Conservation (phyloP, 2,888 invertebrate genomes). For the Nezara viridula region DNA sequence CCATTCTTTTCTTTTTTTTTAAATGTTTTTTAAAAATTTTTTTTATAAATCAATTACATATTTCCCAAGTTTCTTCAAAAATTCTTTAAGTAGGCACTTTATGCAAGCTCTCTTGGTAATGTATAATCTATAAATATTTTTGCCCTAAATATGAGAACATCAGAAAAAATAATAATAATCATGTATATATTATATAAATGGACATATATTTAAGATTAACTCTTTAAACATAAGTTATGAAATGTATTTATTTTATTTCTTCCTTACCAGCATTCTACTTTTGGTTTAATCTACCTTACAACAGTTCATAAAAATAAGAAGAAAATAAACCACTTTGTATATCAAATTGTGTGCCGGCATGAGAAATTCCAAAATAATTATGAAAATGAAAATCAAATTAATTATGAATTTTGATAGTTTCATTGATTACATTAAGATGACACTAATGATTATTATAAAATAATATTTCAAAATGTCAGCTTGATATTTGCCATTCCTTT, state of each 20-base stretch:
- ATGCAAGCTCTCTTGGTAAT: slow-evolving; percentile 46
- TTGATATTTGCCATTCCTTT: neutral
- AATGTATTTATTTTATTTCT: slow-evolving; percentile 54
- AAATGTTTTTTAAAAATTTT: neutral
- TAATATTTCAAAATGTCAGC: slow-evolving; percentile 18
- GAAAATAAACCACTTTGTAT: neutral
- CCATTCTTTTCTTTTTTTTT: neutral
- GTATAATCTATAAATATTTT: slow-evolving; percentile 39
- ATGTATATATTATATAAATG: slow-evolving; percentile 56
- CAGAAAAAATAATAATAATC: slow-evolving; percentile 7
- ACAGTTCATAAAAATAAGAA: neutral
- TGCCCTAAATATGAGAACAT: slow-evolving; percentile 33
- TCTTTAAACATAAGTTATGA: neutral
- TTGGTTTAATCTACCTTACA: slow-evolving; percentile 10
- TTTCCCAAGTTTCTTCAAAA: slow-evolving; percentile 20
- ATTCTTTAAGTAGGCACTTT: slow-evolving; percentile 41
- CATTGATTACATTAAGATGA: neutral
- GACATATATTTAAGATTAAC: slow-evolving; percentile 50
- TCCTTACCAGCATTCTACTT: slow-evolving; percentile 39
- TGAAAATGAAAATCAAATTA: too few species aligned
- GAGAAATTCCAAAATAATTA: neutral
- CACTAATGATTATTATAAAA: neutral
- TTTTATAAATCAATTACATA: neutral
- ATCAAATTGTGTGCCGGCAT: neutral
- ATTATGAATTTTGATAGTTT: neutral